Base-by-base conservation (phyloP, 2,113 vertebrate genomes). In the Alligator sinensis region DNA sequence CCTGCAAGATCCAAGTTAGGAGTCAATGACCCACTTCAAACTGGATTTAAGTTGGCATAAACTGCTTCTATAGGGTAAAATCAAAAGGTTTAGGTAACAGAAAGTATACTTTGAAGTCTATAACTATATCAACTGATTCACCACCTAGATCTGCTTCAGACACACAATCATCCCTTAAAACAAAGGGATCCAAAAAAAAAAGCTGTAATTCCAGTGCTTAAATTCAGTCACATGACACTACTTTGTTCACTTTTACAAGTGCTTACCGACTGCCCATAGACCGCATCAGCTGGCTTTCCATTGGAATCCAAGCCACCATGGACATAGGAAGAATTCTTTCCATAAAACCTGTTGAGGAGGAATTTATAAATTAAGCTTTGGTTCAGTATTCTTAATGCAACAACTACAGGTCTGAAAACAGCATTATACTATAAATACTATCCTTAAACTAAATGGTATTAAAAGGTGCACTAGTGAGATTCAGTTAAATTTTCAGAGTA, bases 301-400 rank as follows among this genome's bases (percentile, higher is more conserved):
- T 98, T 99, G 87, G 97, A 98, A 98, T 99, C 99, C 98, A 99
- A 93, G 30, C 99, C 99, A 34, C 99, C 99, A 6, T 99, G 99
- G 27, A 99, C 99, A 63, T 99, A 99, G 30, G 99, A 99, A 11
- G 99, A 99, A 97, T 99, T 99, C 97, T 99, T 99, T 22, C 99
- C 99, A 96, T 99, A 99, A 97, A 99, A 99, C 98, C 99, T 99
- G 91, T 94, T 74, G n/a, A 80, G 95, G 68, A 92, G 17, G 79
- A 90, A 61, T 75, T 80, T 91, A 90, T 74, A 90, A 7, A 38
- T 57, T 38, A 76, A 75, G 10, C 13, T 86, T 77, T 82, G 19
- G 24, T 78, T 25, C 21, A 70, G 47, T 89, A 87, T 78, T 77
- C 59, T 38, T 47, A 22, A 38, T 2, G 4, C 2, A 81, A 77